Evolutionary conservation across 2,888 invertebrate genomes (phyloP).

Genomic region (Hololepta plana): DNA sequence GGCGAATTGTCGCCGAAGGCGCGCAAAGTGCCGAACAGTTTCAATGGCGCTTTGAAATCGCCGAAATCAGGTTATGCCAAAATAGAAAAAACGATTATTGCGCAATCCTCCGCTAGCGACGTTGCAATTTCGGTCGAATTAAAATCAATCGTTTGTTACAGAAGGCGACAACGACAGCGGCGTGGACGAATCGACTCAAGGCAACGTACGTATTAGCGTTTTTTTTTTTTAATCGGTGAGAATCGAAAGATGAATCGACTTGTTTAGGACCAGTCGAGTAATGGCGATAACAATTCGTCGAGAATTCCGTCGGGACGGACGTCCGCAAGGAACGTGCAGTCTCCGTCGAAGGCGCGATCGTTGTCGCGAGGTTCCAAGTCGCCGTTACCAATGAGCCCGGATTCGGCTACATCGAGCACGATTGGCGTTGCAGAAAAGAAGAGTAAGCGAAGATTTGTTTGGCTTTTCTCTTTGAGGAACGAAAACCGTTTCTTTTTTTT

Average conservation of each 20-base stretch:
- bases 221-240: not conserved
- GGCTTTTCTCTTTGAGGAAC: slow-evolving; percentile 1
- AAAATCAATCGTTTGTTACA: slow-evolving; percentile 36
- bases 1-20: too few relatives aligned
- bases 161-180: slow-evolving; percentile 73
- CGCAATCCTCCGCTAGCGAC: too few relatives aligned
- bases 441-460: slow-evolving; percentile 33
- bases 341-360: slow-evolving; percentile 25
- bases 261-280: slow-evolving; percentile 27
- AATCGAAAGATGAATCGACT: not conserved
- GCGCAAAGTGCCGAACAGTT: too few relatives aligned
- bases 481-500: slow-evolving; percentile 3
- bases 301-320: slow-evolving; percentile 44
- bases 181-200: slow-evolving; percentile 64
- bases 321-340: slow-evolving; percentile 22
- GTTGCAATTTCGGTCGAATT: too few relatives aligned
- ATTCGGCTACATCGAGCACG: slow-evolving; percentile 33
- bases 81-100: too few relatives aligned
- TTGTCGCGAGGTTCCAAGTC: slow-evolving; percentile 27
- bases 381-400: slow-evolving; percentile 52
- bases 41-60: too few relatives aligned
- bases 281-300: slow-evolving; percentile 52
- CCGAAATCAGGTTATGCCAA: too few relatives aligned
- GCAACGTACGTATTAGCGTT: slow-evolving; percentile 43
- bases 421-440: slow-evolving; percentile 43